A percentile compares a stretch with the other conserved stretches of the same genome.
These are phyloP conservation scores for Tympanuchus pallidicinctus DNA, from an alignment of 2,113 vertebrate genomes.

Conservation along the genomic window DNA sequence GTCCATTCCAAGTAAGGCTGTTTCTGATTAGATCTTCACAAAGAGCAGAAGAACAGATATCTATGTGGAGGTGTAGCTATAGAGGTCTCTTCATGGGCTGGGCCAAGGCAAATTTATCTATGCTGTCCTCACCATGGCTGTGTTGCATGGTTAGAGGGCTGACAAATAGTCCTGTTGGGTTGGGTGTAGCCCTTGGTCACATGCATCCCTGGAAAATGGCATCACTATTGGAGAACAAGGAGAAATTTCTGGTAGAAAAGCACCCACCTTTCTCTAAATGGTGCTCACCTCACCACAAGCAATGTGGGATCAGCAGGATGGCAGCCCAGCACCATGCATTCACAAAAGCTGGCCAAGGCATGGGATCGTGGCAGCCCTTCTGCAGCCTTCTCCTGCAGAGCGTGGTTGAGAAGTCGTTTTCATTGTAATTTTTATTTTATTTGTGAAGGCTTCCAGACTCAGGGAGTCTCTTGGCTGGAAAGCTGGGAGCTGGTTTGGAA, in stretches of 20 bases:
- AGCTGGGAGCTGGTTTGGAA: neutral
- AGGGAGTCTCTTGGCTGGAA: neutral
- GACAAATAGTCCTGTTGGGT: accelerated
- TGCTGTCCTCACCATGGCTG: neutral
- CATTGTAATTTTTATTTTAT: neutral
- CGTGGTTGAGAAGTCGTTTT: neutral
- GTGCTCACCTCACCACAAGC: neutral
- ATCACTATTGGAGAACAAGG: neutral
- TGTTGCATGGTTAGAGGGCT: neutral
- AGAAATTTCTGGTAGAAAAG: neutral
- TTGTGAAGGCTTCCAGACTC: neutral
- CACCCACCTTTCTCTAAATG: neutral
- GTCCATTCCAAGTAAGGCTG: neutral
- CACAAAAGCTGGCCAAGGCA: accelerated
- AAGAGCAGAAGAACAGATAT: neutral
- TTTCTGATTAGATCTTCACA: neutral
- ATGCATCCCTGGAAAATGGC: neutral
- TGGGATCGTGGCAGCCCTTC: neutral
- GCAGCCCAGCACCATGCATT: accelerated
- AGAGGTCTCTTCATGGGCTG: neutral
- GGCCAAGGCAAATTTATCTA: accelerated
- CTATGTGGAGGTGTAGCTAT: neutral
- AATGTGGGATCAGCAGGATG: neutral
- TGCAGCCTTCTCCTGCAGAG: neutral
- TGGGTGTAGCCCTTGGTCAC: neutral